Evolutionary conservation across 92 coral and sea anemone genomes (phyloP), one percentile per base, ranked within the genome.

Genomic region (Actinostola sp.): DNA sequence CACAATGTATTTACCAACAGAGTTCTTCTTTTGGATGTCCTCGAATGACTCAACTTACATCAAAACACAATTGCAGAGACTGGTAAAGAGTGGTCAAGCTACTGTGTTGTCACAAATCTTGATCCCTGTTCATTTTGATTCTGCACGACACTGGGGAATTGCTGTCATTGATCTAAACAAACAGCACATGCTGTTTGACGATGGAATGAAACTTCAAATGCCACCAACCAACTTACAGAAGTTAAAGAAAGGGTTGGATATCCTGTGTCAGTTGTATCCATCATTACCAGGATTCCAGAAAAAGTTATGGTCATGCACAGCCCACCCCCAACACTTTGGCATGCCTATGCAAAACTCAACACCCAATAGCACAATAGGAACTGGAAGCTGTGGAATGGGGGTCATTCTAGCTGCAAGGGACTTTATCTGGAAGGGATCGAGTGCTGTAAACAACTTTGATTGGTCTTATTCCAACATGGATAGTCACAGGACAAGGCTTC

Each of bases 61-160:
- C 19, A 27, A 27, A 44, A 11, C 42, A 46, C 36, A 61, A 30
- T 36, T 60, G 12, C 26, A 20, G 6, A 70, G 31, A 33, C 33
- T 74, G 24, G 33, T 74, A 42, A 10, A 34, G 26, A 43, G 20
- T 34, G 19, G 61, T 39, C 27, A 27, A 42, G 49, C 32, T 26
- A 45, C 21, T 8, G 49, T 4, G 23, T 17, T 74, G 13, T 49
- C 24, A 28, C 71, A 55, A 31, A n/a, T 71, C 38, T 42, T 55
- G 19, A 30, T 41, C 51, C 71, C 80, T 27, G 39, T 74, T 31
- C 80, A 74, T 32, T 55, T 74, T 67, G 63, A 42, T 17, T 4
- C 57, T 17, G 17, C 36, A 49, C 17, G 44, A n/a, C 80, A 74
- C n/a, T 74, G 80, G 80, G 80, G 80, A 9, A 6, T 74, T 27